These are phyloP conservation scores for Galemys pyrenaicus DNA, from an alignment of 2,113 vertebrate genomes.

Conservation along the genomic window DNA sequence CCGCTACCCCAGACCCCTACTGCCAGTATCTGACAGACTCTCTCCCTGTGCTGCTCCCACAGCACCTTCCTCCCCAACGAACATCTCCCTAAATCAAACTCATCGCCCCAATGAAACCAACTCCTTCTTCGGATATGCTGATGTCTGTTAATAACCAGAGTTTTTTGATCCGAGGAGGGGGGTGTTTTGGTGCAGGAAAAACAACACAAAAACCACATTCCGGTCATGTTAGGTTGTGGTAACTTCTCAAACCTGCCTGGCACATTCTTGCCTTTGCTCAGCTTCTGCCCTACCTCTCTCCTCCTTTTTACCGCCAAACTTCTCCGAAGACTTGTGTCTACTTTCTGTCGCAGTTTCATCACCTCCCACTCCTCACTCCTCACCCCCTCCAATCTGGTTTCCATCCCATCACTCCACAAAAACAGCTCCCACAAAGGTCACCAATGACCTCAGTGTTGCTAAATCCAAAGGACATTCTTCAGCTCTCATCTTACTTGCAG, in stretches of 20 bases:
- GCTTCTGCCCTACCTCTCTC: not conserved
- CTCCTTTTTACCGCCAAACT: not conserved
- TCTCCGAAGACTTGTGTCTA: constrained; percentile 43
- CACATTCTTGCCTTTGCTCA: not conserved
- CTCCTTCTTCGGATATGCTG: not conserved
- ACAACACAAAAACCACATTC: not conserved
- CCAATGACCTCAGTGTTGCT: constrained; percentile 62
- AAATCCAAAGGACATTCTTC: constrained; percentile 67
- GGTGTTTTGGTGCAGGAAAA: too few relatives aligned
- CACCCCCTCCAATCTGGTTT: constrained; percentile 58
- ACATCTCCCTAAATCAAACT: not conserved
- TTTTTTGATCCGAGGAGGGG: too few relatives aligned
- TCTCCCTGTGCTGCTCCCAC: not conserved
- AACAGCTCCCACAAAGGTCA: constrained; percentile 69
- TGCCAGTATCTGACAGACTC: not conserved
- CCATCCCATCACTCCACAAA: constrained; percentile 24
- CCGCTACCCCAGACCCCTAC: accelerated
- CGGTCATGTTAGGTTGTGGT: not conserved
- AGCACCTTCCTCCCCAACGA: not conserved
- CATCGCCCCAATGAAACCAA: not conserved
- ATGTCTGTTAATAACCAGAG: not conserved
- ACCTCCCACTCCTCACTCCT: constrained; percentile 55
- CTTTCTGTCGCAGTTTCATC: not conserved
- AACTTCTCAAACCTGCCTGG: not conserved
- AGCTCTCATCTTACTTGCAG: constrained; percentile 59